Conservation (phyloP, 1,140 invertebrate species). For the Bradynema listronoti region DNA sequence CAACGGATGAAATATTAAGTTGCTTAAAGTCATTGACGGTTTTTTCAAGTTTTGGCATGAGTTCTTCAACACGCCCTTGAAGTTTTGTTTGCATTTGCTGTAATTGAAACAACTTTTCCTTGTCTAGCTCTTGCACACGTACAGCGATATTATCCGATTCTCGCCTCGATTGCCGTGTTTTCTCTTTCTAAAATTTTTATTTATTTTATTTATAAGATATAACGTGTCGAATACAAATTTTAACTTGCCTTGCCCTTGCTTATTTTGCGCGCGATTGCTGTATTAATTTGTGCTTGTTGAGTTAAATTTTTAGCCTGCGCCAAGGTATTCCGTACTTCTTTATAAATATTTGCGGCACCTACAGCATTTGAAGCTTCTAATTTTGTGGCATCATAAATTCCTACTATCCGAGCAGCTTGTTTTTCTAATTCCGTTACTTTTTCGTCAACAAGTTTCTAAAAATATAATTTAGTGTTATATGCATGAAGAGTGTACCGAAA, state of each 20-base stretch:
- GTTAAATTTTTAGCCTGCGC: constrained; percentile 23
- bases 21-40: constrained; percentile 3
- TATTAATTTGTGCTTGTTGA: not conserved
- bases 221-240: too few relatives aligned
- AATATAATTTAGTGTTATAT: not conserved
- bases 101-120: not conserved
- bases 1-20: not conserved
- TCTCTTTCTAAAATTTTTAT: constrained; percentile 1
- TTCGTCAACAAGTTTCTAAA: not conserved
- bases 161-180: not conserved
- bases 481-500: too few relatives aligned
- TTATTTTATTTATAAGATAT: not conserved
- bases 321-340: constrained; percentile 17
- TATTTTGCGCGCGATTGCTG: not conserved
- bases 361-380: constrained; percentile 28
- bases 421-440: constrained; percentile 29
- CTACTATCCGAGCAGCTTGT: constrained; percentile 13
- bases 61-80: not conserved
- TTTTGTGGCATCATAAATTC: constrained; percentile 33
- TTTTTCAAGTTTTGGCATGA: constrained; percentile 4
- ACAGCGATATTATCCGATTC: not conserved
- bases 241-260: constrained; percentile 1
- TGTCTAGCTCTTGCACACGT: not conserved
- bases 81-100: not conserved
- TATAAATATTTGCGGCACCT: constrained; percentile 33